Evolutionary conservation across 2,113 vertebrate species (phyloP).

Genomic region (Campylomormyrus tamandua): DNA sequence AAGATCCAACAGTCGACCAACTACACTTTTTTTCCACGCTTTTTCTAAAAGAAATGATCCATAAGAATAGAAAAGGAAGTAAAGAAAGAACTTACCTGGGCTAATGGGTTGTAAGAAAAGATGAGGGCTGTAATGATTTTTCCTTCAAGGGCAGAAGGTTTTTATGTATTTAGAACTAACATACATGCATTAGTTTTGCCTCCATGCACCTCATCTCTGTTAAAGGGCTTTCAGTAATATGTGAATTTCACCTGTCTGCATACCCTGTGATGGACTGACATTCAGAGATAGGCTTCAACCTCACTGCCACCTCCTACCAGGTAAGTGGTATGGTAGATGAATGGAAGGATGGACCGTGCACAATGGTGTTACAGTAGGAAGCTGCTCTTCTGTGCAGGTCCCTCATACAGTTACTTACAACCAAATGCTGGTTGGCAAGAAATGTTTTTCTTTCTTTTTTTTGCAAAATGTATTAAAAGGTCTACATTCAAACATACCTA

Average conservation of each 20-base stretch:
- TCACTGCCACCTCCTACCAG: neutral
- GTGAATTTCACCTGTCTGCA: neutral
- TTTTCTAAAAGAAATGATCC: neutral
- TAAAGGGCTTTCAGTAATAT: neutral
- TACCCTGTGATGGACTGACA: constrained; percentile 57
- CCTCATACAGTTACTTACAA: neutral
- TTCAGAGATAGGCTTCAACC: neutral
- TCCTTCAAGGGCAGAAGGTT: neutral
- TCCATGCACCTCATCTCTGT: neutral
- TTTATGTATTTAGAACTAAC: neutral
- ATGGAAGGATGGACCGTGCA: neutral
- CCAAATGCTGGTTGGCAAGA: neutral
- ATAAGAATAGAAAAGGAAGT: neutral
- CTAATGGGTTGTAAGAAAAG: neutral
- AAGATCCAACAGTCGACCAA: neutral
- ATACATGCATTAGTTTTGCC: neutral
- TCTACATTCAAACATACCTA: neutral
- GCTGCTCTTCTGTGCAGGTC: neutral
- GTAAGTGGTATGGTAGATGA: neutral
- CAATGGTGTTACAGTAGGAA: neutral
- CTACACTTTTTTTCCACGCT: neutral
- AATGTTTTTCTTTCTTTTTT: neutral
- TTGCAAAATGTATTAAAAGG: neutral
- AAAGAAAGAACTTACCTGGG: neutral
- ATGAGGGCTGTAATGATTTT: neutral